Evolutionary conservation across 2,113 vertebrate genomes (phyloP), one percentile per base, ranked within the genome.

Genomic region (Saiga tatarica): DNA sequence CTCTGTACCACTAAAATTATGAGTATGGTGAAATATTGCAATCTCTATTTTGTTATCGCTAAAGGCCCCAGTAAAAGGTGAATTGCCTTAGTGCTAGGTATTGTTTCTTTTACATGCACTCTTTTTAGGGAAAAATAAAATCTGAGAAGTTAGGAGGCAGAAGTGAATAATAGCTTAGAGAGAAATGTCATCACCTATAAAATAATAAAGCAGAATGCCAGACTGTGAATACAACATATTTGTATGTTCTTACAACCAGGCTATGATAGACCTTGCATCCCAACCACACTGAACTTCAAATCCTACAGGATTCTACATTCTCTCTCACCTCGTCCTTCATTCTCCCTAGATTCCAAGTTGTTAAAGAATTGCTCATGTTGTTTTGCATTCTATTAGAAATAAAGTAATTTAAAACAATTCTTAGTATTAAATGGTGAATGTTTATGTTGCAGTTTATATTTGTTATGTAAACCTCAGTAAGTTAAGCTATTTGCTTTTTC

Each of bases 81-180:
- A 81, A 90, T 67, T 62, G 14, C 1, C 21, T 85, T 84, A 60
- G 26, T 19, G 36, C 1, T 60, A 26, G 7, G 1, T 78, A 62
- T 78, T 89, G n/a, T 36, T 92, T 90, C 85, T 91, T 91, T 91
- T 50, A 47, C 2, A 74, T 50, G 67, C 3, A 55, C 88, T 87
- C 6, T 4, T 57, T 91, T 89, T 82, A 94, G 10, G 19, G 8
- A 9, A 78, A 91, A 67, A 83, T n/a, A 83, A 89, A 42, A 7
- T 62, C 39, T 87, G 62, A 14, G 6, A 76, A 21, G 9, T 88
- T 25, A 95, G 50, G 28, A 85, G 28, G 14, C 15, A 84, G 21
- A 91, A 87, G n/a, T 28, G 7, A 1, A 62, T 59, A 74, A 84
- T 23, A 10, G 2, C 39, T 91, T 89, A 39, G 26, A 57, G 4